A percentile compares a stretch with the other conserved stretches of the same genome.
phyloP scores from a whole-genome alignment of 1,140 invertebrate genomes.

The Caenorhabditis elegans region WBcel235 BX284604.4:4674501-4675000 shows the following conservation, averaged over 20 bases:
- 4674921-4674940: no score
- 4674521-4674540: constrained; percentile 26
- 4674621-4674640: constrained; percentile 33
- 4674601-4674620: constrained; percentile 33
- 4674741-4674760: background rate
- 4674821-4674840: no score
- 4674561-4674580: constrained; percentile 9
- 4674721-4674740: background rate
- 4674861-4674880: no score
- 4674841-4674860: no score
- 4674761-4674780: background rate
- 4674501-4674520: constrained; percentile 28
- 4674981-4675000: no score
- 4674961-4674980: no score
- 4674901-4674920: no score
- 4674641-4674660: constrained; percentile 29
- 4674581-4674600: background rate
- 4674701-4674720: background rate
- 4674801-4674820: background rate
- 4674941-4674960: no score
- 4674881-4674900: no score
- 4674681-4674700: constrained; percentile 7
- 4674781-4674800: background rate
- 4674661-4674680: background rate
- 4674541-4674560: constrained; percentile 29